Base-by-base conservation (phyloP, 1,140 invertebrate genomes). In the Rhagoletis zephyria region DNA sequence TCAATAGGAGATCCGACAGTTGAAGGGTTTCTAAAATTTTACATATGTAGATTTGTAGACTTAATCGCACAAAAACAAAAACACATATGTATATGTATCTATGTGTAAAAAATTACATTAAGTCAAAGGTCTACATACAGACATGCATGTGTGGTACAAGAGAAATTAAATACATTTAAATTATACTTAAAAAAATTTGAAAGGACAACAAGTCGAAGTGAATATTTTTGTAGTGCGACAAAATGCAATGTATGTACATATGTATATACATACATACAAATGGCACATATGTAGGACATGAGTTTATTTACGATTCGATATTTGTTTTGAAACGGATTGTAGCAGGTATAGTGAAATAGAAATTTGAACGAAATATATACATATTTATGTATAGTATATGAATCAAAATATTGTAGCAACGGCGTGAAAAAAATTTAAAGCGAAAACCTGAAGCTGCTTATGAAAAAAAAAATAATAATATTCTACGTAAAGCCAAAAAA, bases 1-100 rank as follows among this genome's bases (percentile, higher is more conserved):
- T 81, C 14, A 45, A 48, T 74, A 74, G 6, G 74, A 56, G 74
- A 81, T 81, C 74, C 74, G 45, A 56, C 74, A 81, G 74, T 81
- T 81, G 74, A 56, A 56, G 74, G 74, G 45, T 81, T 81, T 56
- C 48, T 5, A 56, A 51, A 51, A 81, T 81, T 81, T 51, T 81
- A 81, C 10, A 81, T 81, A 59, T 30, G 16, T 67, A 67, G n/a
- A 59, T 16, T 30, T 56, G 3, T 51, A 63, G 0, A 63, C 4
- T 7, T 12, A 63, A 14, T 4, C 12, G 61, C 1, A 10, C 10
- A 48, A 12, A 74, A 6, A 30, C n/a, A 74, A 1, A n/a, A 45
- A 7, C 4, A 45, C 40, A 42, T 45, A 48, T 70, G 40, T 70
- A 42, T 45, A 48, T 42, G 48, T 45, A 48, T 56, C 4, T 6